phyloP scores from a whole-genome alignment of 2,797 vertebrate species.

The Clarias laeviceps region DNA sequence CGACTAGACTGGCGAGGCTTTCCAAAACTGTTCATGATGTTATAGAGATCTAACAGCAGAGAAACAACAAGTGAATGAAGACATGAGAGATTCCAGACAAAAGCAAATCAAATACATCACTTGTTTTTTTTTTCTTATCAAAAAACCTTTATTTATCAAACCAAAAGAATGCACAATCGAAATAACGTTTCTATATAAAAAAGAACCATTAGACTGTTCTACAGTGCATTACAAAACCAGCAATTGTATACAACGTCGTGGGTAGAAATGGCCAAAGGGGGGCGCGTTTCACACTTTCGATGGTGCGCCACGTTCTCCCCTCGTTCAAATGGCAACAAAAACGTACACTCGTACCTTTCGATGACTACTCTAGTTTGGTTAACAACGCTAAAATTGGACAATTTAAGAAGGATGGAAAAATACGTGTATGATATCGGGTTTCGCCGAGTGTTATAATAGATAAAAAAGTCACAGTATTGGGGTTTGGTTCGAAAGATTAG shows the following conservation, averaged over 20 bases:
- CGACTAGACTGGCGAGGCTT: no score
- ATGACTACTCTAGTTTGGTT: conserved; percentile 89
- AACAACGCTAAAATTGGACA: conserved; percentile 80
- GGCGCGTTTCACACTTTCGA: conserved; percentile 66
- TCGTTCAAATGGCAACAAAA: conserved; percentile 74
- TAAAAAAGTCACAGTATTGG: conserved; percentile 41
- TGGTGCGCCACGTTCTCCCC: conserved; percentile 70
- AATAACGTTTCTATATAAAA: conserved; percentile 96
- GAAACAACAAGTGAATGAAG: neutral
- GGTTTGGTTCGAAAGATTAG: conserved; percentile 3
- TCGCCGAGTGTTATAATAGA: neutral
- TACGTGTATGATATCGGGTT: conserved; percentile 66
- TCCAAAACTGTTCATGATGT: no score
- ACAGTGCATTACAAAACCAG: conserved; percentile 94
- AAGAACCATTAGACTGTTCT: conserved; percentile 91
- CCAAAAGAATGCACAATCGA: conserved; percentile 92
- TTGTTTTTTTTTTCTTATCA: conserved; percentile 82
- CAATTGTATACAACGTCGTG: conserved; percentile 88
- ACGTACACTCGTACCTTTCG: conserved; percentile 86
- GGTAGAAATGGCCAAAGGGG: conserved; percentile 83
- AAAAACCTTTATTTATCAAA: conserved; percentile 96
- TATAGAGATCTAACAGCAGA: neutral
- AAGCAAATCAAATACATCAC: neutral
- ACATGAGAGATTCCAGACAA: no score
- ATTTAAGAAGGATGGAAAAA: conserved; percentile 75